phyloP scores from a whole-genome alignment of 2,113 vertebrate species.

The Pseudonaja textilis region DNA sequence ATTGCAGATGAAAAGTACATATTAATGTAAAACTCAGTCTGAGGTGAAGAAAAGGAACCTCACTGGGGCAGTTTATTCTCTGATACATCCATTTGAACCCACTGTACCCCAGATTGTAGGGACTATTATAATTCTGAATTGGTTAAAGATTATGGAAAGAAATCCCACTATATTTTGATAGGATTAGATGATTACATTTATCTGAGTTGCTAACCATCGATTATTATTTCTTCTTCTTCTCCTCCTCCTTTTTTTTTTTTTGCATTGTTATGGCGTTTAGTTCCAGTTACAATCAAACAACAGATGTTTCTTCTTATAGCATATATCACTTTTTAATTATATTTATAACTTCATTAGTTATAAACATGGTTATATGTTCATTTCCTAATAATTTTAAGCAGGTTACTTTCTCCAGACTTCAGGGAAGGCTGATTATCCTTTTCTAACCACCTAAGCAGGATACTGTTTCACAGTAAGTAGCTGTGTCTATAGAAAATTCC shows the following conservation, averaged over 20 bases:
- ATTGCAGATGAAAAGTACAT: background rate
- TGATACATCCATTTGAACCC: background rate
- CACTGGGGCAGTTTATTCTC: background rate
- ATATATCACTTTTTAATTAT: background rate
- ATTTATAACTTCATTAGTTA: conserved; percentile 2
- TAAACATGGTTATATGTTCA: background rate
- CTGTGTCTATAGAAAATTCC: background rate
- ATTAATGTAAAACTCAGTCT: background rate
- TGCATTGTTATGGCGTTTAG: background rate
- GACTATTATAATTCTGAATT: background rate
- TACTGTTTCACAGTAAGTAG: background rate
- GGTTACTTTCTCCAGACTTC: background rate
- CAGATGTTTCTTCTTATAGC: background rate
- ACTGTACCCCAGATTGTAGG: background rate
- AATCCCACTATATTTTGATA: background rate
- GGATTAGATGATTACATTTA: background rate
- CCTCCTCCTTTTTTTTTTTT: too few species aligned
- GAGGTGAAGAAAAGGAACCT: background rate
- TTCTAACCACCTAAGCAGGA: background rate
- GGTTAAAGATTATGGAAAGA: background rate
- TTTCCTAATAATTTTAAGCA: background rate
- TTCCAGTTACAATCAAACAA: background rate
- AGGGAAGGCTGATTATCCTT: background rate
- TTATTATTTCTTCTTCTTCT: too few species aligned
- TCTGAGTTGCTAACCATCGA: background rate